Conservation (phyloP, 2,797 vertebrate genomes). For the Parambassis ranga region DNA sequence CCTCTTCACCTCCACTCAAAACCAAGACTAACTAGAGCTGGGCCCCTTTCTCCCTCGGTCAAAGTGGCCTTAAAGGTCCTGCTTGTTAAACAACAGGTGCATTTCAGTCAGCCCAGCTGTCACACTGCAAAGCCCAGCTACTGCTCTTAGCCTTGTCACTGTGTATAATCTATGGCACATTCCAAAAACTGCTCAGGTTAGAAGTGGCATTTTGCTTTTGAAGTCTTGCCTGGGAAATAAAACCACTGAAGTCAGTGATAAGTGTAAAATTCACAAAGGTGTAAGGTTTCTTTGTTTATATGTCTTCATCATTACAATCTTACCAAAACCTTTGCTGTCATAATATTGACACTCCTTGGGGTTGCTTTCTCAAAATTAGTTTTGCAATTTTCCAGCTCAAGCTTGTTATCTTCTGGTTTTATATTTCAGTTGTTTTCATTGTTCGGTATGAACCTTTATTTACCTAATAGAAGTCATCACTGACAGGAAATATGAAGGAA, state of each 20-base stretch:
- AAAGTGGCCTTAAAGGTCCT: slow-evolving; percentile 57
- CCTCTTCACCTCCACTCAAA: slow-evolving; percentile 71
- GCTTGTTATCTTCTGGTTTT: slow-evolving; percentile 32
- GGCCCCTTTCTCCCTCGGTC: slow-evolving; percentile 63
- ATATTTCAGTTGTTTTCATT: slow-evolving; percentile 28
- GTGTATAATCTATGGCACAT: slow-evolving; percentile 65
- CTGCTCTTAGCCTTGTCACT: slow-evolving; percentile 63
- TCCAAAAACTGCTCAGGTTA: slow-evolving; percentile 62
- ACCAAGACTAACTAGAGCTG: slow-evolving; percentile 76
- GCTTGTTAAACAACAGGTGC: slow-evolving; percentile 84
- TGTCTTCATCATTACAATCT: slow-evolving; percentile 7
- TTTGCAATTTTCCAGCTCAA: slow-evolving; percentile 8
- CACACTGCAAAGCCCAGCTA: slow-evolving; percentile 45
- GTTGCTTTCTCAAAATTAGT: not conserved
- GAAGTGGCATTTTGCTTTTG: slow-evolving; percentile 44
- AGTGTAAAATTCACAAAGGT: not conserved
- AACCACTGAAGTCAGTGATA: not conserved
- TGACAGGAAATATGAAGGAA: slow-evolving; percentile 51
- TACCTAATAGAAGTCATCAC: slow-evolving; percentile 25
- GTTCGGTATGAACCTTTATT: slow-evolving; percentile 19
- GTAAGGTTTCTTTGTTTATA: slow-evolving; percentile 29
- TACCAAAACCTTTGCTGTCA: slow-evolving; percentile 22
- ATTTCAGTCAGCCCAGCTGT: slow-evolving; percentile 74
- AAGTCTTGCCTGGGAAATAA: slow-evolving; percentile 20
- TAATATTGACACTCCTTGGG: slow-evolving; percentile 34